A percentile compares a stretch with the other conserved stretches of the same genome.
Conservation (phyloP, 2,888 invertebrate species). For the Ectemnius lituratus region DNA sequence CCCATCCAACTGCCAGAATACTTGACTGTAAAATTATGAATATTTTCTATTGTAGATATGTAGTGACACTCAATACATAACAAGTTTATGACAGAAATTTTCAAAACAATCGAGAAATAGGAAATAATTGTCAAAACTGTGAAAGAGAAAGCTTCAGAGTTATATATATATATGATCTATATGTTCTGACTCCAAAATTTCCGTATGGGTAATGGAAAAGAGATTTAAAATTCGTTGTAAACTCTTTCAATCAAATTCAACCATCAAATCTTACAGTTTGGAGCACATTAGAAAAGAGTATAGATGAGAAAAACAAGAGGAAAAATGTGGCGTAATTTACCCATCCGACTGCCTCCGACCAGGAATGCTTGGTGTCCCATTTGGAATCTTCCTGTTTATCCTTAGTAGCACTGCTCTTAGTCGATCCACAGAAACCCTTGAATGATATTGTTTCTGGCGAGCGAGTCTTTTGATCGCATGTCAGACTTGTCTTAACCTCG, state of each 20-base stretch:
- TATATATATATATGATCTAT: too few species aligned
- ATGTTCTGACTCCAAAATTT: too few species aligned
- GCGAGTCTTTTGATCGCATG: slow-evolving; percentile 58
- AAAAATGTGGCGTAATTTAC: slow-evolving; percentile 55
- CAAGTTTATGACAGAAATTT: not conserved
- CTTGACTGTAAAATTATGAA: slow-evolving; percentile 79
- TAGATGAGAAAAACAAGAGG: slow-evolving; percentile 22
- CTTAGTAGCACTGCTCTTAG: slow-evolving; percentile 59
- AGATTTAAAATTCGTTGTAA: too few species aligned
- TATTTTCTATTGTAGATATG: too few species aligned
- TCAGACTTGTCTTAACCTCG: slow-evolving; percentile 60
- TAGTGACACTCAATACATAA: too few species aligned
- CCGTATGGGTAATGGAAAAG: too few species aligned
- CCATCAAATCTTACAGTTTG: not conserved
- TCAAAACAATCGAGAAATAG: not conserved
- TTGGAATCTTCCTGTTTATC: slow-evolving; percentile 61
- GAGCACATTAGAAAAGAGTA: not conserved
- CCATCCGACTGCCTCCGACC: slow-evolving; percentile 74
- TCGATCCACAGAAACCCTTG: slow-evolving; percentile 59
- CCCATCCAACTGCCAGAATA: slow-evolving; percentile 82
- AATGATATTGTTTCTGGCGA: slow-evolving; percentile 55
- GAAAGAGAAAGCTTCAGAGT: too few species aligned
- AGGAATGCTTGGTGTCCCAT: slow-evolving; percentile 69
- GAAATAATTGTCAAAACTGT: too few species aligned
- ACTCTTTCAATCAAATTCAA: not conserved